Conservation (phyloP, 2,113 vertebrate genomes). For the Scomber japonicus region DNA sequence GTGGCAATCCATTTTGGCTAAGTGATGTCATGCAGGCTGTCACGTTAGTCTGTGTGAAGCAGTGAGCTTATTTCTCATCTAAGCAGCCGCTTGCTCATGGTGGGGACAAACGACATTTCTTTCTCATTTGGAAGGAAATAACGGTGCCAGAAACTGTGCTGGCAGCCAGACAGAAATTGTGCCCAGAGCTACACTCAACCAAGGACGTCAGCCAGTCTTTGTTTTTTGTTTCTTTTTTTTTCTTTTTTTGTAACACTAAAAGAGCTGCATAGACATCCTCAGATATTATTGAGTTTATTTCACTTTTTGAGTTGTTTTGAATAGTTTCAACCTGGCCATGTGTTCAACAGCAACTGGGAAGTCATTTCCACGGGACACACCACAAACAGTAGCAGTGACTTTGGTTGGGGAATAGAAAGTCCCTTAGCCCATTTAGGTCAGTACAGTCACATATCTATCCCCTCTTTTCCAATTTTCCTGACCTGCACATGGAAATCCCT, state of each 20-base stretch:
- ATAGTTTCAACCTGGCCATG: slow-evolving; percentile 52
- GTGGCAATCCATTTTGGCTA: slow-evolving; percentile 84
- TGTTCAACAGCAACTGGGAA: slow-evolving; percentile 48
- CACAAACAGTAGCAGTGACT: slow-evolving; percentile 58
- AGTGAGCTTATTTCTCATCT: slow-evolving; percentile 77
- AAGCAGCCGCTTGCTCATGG: slow-evolving; percentile 70
- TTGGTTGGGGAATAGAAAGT: slow-evolving; percentile 60
- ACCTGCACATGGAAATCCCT: slow-evolving; percentile 70
- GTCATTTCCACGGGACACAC: slow-evolving; percentile 55
- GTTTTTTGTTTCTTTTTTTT: slow-evolving; percentile 48
- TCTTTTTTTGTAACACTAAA: slow-evolving; percentile 41
- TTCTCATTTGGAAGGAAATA: slow-evolving; percentile 81
- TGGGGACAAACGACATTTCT: slow-evolving; percentile 77
- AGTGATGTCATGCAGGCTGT: slow-evolving; percentile 83
- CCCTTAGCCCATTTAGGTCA: slow-evolving; percentile 62
- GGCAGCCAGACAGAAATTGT: slow-evolving; percentile 71
- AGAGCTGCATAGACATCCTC: slow-evolving; percentile 49
- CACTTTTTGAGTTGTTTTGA: slow-evolving; percentile 47
- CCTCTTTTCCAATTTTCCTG: slow-evolving; percentile 76
- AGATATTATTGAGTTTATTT: slow-evolving; percentile 66
- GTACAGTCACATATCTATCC: slow-evolving; percentile 67
- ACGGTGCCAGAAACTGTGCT: slow-evolving; percentile 71
- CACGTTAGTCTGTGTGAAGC: slow-evolving; percentile 77
- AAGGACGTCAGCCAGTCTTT: slow-evolving; percentile 69
- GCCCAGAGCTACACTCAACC: slow-evolving; percentile 71